Evolutionary conservation across 1,140 invertebrate species (phyloP).

Genomic region (Nephotettix cincticeps): DNA sequence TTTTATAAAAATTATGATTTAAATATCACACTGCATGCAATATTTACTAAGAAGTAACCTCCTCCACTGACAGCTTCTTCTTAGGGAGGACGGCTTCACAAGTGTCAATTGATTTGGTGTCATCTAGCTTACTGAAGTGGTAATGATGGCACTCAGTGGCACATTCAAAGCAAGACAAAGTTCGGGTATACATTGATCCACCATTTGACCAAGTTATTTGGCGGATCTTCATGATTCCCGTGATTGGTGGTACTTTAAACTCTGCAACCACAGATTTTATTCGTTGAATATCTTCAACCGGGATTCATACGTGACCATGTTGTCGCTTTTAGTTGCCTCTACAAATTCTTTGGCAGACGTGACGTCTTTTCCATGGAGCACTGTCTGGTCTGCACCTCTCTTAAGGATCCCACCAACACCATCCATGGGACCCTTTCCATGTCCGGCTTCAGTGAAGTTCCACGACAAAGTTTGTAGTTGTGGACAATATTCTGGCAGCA

Average conservation of each 20-base stretch:
- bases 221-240: not conserved
- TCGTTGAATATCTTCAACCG: not conserved
- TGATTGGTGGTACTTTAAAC: not conserved
- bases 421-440: conserved; percentile 50
- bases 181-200: not conserved
- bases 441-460: conserved; percentile 47
- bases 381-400: conserved; percentile 42
- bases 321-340: not conserved
- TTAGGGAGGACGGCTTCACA: not conserved
- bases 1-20: too few species aligned
- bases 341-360: conserved; percentile 4
- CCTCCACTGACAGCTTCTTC: not conserved
- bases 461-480: conserved; percentile 38
- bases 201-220: conserved; percentile 8
- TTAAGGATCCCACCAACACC: conserved; percentile 47
- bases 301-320: not conserved
- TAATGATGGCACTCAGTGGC: not conserved
- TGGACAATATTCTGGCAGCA: conserved; percentile 22
- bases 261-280: not conserved
- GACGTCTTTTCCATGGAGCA: conserved; percentile 40
- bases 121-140: not conserved
- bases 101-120: not conserved
- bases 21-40: too few species aligned
- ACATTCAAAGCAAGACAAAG: not conserved
- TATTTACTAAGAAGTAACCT: too few species aligned